Conservation (phyloP, 2,113 vertebrate species). For the Pimephales promelas region DNA sequence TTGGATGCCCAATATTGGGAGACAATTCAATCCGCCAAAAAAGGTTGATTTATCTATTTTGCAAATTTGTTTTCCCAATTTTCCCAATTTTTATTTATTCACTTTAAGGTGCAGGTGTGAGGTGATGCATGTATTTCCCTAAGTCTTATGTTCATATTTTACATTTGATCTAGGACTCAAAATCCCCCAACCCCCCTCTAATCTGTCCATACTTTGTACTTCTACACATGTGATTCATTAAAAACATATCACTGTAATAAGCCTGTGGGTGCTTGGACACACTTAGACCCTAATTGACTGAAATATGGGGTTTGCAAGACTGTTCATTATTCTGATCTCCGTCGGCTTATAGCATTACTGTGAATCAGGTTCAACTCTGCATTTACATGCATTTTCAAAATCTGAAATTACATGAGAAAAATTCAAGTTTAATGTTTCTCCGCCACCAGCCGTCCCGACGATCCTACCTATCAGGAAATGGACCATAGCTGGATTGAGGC, state of each 20-base stretch:
- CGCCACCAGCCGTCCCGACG: too few species aligned
- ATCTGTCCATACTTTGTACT: not conserved
- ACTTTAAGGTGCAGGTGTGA: not conserved
- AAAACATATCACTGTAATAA: conserved; percentile 2
- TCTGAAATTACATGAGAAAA: not conserved
- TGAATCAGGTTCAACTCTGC: not conserved
- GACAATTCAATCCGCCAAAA: not conserved
- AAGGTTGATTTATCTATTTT: not conserved
- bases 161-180: not conserved
- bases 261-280: not conserved
- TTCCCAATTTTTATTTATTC: not conserved
- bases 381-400: not conserved
- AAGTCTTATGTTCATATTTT: not conserved
- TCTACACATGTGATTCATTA: conserved; percentile 17
- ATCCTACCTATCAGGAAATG: too few species aligned
- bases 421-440: not conserved
- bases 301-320: not conserved
- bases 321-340: conserved; percentile 6
- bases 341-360: not conserved
- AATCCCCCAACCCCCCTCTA: not conserved
- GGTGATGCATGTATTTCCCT: not conserved
- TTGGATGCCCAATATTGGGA: not conserved
- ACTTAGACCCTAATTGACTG: conserved; percentile 20
- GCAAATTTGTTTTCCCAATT: not conserved
- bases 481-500: too few species aligned